Evolutionary conservation across 2,888 invertebrate species (phyloP), one percentile per base, ranked within the genome.

Genomic region (Drosophila nr. fundita): DNA sequence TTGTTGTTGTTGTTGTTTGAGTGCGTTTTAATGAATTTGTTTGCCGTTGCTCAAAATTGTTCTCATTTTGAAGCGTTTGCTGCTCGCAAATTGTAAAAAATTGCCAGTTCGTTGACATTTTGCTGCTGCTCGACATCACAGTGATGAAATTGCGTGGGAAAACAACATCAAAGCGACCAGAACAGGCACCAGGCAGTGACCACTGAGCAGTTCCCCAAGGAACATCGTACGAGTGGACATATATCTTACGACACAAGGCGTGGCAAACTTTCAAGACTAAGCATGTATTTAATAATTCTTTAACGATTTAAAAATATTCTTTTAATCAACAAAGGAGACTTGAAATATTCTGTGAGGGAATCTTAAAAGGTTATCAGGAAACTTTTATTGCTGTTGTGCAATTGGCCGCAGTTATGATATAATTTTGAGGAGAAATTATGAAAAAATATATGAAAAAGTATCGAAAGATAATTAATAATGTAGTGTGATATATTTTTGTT

Each of bases 11-110:
- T 27, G 29, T 48, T 24, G 29, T 54, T 11, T 34, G 60, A 71
- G 68, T 62, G 70, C 53, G 55, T 60, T 78, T 71, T 74, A 80
- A 80, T 80, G 67, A 80, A 81, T 78, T 69, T 74, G 74, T 71
- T 68, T 68, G 70, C 65, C 57, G 62, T 66, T 58, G 36, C 40
- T 76, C 34, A 36, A 61, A 76, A 76, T 62, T 76, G 69, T 76
- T 62, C 55, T 66, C 63, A 68, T 63, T 72, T 61, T 63, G 50
- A 61, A 72, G 60, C 68, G 30, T 52, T 68, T 61, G n/a, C 57
- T 21, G 52, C 34, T 49, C 34, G 80, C 80, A 73, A 80, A 80
- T 73, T 68, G 50, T 73, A 61, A 78, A 76, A 69, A 76, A 76
- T 73, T 57, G 67, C 68, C 76, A 67, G 68, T 73, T 66, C 50